Evolutionary conservation across 2,888 invertebrate species (phyloP), one percentile per base, ranked within the genome.

Genomic region (Drosophila kuntzei): DNA sequence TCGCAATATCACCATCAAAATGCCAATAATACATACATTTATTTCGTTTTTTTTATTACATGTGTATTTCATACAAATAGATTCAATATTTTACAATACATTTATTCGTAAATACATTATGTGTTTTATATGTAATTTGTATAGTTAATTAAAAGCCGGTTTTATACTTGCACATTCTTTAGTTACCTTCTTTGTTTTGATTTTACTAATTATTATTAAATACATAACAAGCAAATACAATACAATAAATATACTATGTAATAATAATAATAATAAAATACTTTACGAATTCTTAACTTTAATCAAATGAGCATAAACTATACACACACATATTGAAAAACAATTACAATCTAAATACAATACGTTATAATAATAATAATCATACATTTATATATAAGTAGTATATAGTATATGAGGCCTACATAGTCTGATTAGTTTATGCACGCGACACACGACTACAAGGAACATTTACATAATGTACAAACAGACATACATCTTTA

Each of bases 391-490:
- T 8, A 3, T 22, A 22, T 39, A 41, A 49, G 37, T 51, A 62
- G 49, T 36, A 14, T 14, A 46, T 76, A 63, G 55, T 72, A 27
- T 39, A 53, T 60, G 57, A 68, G 72, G 72, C 73, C 85, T 81
- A 81, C 81, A 76, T 70, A 76, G 51, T 67, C 65, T 54, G 67
- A 50, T 78, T 74, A 78, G 74, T 62, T 60, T 57, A 68, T 68
- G 68, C 36, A 76, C 53, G 58, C 63, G 49, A 59, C 70, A 58
- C 62, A 70, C 54, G 51, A 60, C 71, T 71, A 71, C 72, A 71
- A 89, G 87, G 89, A 89, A 87, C 87, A 87, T 90, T 90, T 90
- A 86, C 86, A 90, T 83, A 89, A 87, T 87, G 76, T 89, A 87
- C 88, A 87, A 79, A 83, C 79, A 73, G 76, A 87, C 88, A 79